Conservation (phyloP, 2,888 invertebrate species). For the Myathropa florea region DNA sequence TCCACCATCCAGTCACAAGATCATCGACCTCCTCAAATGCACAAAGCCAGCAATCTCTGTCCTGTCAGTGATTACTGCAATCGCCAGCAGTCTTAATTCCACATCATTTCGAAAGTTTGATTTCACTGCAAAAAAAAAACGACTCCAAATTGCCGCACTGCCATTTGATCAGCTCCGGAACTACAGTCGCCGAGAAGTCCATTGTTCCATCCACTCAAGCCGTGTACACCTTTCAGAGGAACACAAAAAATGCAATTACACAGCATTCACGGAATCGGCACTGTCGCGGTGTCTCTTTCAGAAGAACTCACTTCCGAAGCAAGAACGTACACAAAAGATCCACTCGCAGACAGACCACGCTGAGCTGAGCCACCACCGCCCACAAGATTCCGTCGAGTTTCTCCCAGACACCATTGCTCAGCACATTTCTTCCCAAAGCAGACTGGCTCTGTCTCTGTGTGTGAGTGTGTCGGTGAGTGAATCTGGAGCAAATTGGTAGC, state of each 20-base stretch:
- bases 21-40: no score
- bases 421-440: background rate
- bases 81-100: background rate
- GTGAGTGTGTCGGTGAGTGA: background rate
- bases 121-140: background rate
- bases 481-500: slow-evolving; percentile 25
- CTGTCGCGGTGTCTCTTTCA: background rate
- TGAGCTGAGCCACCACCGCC: background rate
- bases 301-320: background rate
- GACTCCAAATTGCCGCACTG: background rate
- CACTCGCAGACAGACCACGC: background rate
- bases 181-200: background rate
- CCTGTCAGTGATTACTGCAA: no score
- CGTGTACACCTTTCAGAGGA: background rate
- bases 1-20: no score
- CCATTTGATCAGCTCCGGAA: background rate
- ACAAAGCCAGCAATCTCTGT: no score
- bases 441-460: background rate
- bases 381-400: background rate
- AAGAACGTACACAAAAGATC: background rate
- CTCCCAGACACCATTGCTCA: slow-evolving; percentile 15
- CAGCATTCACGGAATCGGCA: background rate
- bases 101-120: background rate
- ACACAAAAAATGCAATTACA: background rate
- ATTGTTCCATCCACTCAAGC: background rate